Evolutionary conservation across 1,140 invertebrate species (phyloP).

Genomic region (Drosophila asahinai): DNA sequence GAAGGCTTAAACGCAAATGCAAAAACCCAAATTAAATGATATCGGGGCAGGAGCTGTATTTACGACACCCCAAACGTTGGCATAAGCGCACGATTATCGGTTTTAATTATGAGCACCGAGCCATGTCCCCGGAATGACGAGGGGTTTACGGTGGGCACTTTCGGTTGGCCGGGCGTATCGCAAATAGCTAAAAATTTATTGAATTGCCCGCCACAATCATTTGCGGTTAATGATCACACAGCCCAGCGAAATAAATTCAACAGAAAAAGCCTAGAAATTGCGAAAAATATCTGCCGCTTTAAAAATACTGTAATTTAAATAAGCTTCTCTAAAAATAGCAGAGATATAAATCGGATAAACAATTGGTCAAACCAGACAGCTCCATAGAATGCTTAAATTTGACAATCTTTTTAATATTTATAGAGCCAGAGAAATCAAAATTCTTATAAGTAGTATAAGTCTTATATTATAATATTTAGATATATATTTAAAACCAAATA

Average conservation of each 20-base stretch:
- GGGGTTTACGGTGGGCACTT: background rate
- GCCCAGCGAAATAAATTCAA: conserved; percentile 21
- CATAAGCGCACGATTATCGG: conserved; percentile 57
- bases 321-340: background rate
- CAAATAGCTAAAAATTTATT: conserved; percentile 63
- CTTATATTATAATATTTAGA: no score
- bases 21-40: conserved; percentile 32
- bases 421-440: no score
- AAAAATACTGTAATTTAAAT: background rate
- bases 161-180: conserved; percentile 7
- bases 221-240: conserved; percentile 47
- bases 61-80: conserved; percentile 25
- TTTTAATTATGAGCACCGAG: conserved; percentile 58
- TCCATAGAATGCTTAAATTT: background rate
- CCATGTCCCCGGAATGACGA: background rate
- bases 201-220: conserved; percentile 57
- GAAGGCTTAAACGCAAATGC: background rate
- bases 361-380: background rate
- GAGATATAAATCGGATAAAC: background rate
- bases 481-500: no score
- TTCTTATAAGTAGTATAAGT: no score
- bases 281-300: background rate
- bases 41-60: conserved; percentile 12
- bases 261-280: background rate
- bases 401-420: background rate